These are phyloP conservation scores for Hyaena hyaena DNA, from an alignment of 2,113 vertebrate genomes.

Conservation along the genomic window DNA sequence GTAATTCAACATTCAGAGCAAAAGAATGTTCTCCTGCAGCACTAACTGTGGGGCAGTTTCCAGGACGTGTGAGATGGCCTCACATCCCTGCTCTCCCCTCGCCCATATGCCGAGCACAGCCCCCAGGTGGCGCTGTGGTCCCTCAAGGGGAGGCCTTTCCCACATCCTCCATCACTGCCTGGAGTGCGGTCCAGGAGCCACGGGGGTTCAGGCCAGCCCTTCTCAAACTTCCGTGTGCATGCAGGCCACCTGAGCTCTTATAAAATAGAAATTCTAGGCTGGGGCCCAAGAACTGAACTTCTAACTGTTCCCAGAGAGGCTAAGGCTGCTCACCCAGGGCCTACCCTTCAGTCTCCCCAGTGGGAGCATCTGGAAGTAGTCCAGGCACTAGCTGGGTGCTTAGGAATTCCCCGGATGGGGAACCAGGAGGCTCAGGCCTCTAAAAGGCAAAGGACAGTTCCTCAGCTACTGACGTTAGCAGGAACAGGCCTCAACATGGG, in stretches of 20 bases:
- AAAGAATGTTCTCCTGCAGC: not conserved
- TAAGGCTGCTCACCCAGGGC: not conserved
- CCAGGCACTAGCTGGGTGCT: not conserved
- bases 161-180: not conserved
- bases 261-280: rapidly evolving
- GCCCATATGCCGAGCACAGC: not conserved
- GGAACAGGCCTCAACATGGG: rapidly evolving
- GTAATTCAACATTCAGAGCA: not conserved
- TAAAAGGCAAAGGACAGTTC: not conserved
- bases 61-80: no score
- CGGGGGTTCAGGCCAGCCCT: rapidly evolving
- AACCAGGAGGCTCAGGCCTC: no score
- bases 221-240: rapidly evolving
- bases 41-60: rapidly evolving
- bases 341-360: not conserved
- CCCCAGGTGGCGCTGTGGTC: rapidly evolving
- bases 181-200: not conserved
- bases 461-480: not conserved
- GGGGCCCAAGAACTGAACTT: not conserved
- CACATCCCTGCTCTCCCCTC: rapidly evolving
- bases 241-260: not conserved
- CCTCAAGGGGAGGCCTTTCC: not conserved
- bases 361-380: rapidly evolving
- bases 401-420: not conserved
- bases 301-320: not conserved